A percentile compares a stretch with the other conserved stretches of the same genome.
Evolutionary conservation across 1,140 invertebrate species (phyloP).

Genomic region (Phenacoccus solenopsis): DNA sequence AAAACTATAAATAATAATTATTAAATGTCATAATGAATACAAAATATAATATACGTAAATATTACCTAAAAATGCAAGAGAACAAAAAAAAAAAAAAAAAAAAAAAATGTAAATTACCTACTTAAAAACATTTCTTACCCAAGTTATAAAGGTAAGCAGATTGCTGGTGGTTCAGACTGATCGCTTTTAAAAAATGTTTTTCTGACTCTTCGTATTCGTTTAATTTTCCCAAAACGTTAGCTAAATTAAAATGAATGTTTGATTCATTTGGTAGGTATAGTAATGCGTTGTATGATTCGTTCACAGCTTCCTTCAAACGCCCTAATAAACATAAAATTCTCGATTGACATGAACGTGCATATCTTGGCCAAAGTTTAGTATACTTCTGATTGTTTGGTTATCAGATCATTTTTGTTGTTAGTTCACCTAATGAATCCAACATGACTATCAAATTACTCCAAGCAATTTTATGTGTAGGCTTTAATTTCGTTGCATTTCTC

Average conservation of each 20-base stretch:
- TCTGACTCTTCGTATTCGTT: slow-evolving; percentile 65
- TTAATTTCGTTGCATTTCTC: slow-evolving; percentile 63
- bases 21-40: slow-evolving; percentile 7
- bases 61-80: neutral
- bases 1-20: too few relatives aligned
- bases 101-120: slow-evolving; percentile 13
- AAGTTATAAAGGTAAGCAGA: slow-evolving; percentile 67
- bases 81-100: too few relatives aligned
- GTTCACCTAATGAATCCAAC: slow-evolving; percentile 63
- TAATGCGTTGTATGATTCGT: slow-evolving; percentile 53
- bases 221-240: slow-evolving; percentile 75
- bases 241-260: slow-evolving; percentile 70
- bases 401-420: too few relatives aligned
- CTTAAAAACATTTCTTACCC: slow-evolving; percentile 45
- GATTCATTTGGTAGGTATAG: slow-evolving; percentile 53
- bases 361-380: too few relatives aligned
- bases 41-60: slow-evolving; percentile 9
- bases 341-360: neutral
- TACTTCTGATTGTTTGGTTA: too few relatives aligned
- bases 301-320: slow-evolving; percentile 42
- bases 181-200: slow-evolving; percentile 60
- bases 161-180: slow-evolving; percentile 41
- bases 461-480: slow-evolving; percentile 62
- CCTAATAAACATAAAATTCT: neutral
- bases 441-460: slow-evolving; percentile 87